Percentiles rank a stretch among this genome's conserved stretches.
Conservation (phyloP, 2,888 invertebrate species). For the Tetragonisca angustula region DNA sequence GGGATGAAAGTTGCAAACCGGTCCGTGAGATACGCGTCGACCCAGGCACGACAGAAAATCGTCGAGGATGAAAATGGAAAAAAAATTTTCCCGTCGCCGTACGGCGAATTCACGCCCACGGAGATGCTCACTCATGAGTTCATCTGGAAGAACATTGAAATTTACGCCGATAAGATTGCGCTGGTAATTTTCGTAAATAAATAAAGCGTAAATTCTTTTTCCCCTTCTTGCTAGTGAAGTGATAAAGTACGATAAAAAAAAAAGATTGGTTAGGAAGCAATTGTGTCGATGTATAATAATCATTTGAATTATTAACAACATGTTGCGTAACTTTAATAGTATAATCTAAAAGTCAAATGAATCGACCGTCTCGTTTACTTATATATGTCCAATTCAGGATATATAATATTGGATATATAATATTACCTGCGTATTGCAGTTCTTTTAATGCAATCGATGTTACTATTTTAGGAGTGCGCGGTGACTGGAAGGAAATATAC, state of each 20-base stretch:
- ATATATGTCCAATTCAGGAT: too few relatives aligned
- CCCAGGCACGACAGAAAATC: conserved; percentile 59
- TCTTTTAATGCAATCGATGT: conserved; percentile 17
- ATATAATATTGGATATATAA: too few relatives aligned
- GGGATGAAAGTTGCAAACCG: conserved; percentile 34
- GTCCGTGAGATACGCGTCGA: conserved; percentile 62
- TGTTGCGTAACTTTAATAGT: too few relatives aligned
- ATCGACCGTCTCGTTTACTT: too few relatives aligned
- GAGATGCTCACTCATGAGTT: conserved; percentile 73
- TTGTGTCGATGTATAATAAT: too few relatives aligned
- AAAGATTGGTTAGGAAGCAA: not conserved
- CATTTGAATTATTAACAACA: too few relatives aligned
- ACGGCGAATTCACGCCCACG: conserved; percentile 61
- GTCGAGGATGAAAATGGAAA: conserved; percentile 76
- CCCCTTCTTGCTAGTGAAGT: not conserved
- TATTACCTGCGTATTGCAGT: too few relatives aligned
- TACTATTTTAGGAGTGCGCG: conserved; percentile 88
- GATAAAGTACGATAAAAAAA: not conserved
- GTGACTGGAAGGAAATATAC: conserved; percentile 90
- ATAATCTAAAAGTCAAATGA: too few relatives aligned
- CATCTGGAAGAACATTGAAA: conserved; percentile 72
- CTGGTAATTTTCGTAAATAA: conserved; percentile 71
- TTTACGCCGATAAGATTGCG: conserved; percentile 70
- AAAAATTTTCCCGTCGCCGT: conserved; percentile 72
- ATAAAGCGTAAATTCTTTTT: not conserved